These are phyloP conservation scores for Notodonta ziczac DNA, from an alignment of 2,888 invertebrate genomes.

Conservation along the genomic window DNA sequence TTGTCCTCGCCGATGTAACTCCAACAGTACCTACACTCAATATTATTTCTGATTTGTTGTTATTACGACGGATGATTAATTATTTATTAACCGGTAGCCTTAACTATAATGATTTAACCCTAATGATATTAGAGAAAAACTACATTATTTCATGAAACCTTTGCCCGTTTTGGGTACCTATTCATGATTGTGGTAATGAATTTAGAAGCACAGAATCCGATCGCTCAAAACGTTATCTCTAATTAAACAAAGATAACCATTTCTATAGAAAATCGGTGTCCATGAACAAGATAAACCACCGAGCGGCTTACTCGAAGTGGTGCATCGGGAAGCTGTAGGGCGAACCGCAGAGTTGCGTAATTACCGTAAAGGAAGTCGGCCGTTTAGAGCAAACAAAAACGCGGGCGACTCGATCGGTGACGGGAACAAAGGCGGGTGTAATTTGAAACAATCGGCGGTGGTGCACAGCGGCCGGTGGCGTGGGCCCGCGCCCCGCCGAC, in stretches of 20 bases:
- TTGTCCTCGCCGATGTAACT: constrained; percentile 53
- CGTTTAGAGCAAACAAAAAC: constrained; percentile 81
- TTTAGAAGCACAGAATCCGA: too few species aligned
- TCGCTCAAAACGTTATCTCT: too few species aligned
- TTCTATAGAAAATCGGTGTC: constrained; percentile 30
- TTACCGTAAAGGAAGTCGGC: constrained; percentile 81
- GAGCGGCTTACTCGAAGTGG: constrained; percentile 38
- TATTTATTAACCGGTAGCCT: too few species aligned
- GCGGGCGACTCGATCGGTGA: constrained; percentile 79
- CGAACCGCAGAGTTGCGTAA: constrained; percentile 77
- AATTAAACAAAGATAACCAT: constrained; percentile 33
- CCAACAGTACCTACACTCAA: constrained; percentile 30
- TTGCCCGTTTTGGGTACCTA: too few species aligned
- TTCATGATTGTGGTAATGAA: too few species aligned
- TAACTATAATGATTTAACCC: too few species aligned
- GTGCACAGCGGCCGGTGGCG: constrained; percentile 72
- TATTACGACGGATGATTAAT: not conserved
- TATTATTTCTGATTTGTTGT: not conserved
- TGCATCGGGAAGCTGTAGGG: constrained; percentile 65
- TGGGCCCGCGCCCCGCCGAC: constrained; percentile 80
- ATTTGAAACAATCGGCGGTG: constrained; percentile 83
- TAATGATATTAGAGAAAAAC: too few species aligned
- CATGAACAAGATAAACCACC: constrained; percentile 58
- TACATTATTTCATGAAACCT: too few species aligned
- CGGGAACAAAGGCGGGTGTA: constrained; percentile 82